A percentile compares a stretch with the other conserved stretches of the same genome.
These are phyloP conservation scores for Clamator glandarius DNA, from an alignment of 2,797 vertebrate genomes.

Conservation along the genomic window DNA sequence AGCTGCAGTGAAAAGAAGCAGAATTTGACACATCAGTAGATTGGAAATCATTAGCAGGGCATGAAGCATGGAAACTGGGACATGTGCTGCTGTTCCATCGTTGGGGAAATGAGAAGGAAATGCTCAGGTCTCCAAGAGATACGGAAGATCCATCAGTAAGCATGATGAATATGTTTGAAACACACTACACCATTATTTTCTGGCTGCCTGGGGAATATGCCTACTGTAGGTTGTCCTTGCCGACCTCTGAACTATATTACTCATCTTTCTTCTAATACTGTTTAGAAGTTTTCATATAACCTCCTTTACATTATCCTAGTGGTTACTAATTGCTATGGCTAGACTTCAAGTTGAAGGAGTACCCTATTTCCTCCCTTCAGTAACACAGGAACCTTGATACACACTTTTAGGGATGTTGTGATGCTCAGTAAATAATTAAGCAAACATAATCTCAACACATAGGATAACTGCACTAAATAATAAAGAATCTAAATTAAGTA, in stretches of 20 bases:
- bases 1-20: background rate
- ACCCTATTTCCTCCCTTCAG: background rate
- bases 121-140: background rate
- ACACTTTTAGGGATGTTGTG: background rate
- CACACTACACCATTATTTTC: background rate
- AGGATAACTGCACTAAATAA: background rate
- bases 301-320: background rate
- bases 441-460: background rate
- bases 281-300: background rate
- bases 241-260: background rate
- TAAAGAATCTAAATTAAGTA: background rate
- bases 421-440: background rate
- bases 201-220: background rate
- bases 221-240: background rate
- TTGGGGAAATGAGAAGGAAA: slow-evolving; percentile 12
- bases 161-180: background rate
- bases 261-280: background rate
- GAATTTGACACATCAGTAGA: background rate
- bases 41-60: background rate
- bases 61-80: background rate
- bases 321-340: background rate
- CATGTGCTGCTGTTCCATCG: background rate
- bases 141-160: background rate
- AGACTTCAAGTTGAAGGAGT: background rate
- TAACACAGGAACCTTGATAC: background rate